Percentiles rank a stretch among this genome's conserved stretches.
phyloP scores from a whole-genome alignment of 2,113 vertebrate species.

The Pelvicachromis taeniatus region DNA sequence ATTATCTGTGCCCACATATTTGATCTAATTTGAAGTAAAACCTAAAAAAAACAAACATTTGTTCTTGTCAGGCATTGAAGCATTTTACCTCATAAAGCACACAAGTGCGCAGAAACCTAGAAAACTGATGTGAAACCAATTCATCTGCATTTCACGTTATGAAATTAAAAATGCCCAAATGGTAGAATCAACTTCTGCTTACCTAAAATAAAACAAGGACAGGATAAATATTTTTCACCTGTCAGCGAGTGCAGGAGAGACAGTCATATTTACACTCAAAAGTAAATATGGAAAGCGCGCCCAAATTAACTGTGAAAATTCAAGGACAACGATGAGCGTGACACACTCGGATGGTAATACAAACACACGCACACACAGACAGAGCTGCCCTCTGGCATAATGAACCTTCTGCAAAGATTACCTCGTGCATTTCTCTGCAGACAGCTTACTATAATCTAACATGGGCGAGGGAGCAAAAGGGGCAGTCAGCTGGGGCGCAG shows the following conservation, averaged over 20 bases:
- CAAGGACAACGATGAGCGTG: not conserved
- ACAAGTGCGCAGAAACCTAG: not conserved
- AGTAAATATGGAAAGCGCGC: not conserved
- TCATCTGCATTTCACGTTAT: not conserved
- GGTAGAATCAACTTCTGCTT: not conserved
- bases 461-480: constrained; percentile 6
- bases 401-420: constrained; percentile 13
- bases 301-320: not conserved
- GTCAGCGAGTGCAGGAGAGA: not conserved
- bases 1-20: not conserved
- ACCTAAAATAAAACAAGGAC: constrained; percentile 16
- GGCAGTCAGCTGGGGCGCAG: constrained; percentile 31
- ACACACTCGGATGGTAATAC: not conserved
- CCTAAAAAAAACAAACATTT: not conserved
- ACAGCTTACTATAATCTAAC: constrained; percentile 46
- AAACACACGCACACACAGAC: not conserved
- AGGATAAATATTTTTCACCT: not conserved
- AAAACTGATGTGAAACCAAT: not conserved
- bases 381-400: constrained; percentile 13
- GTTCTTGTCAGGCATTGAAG: not conserved
- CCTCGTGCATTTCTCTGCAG: constrained; percentile 33
- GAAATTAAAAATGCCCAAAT: constrained; percentile 9
- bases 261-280: not conserved
- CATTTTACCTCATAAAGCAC: not conserved
- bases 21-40: not conserved